These are phyloP conservation scores for Tricholaema leucomelas DNA, from an alignment of 2,113 vertebrate species.

Conservation along the genomic window DNA sequence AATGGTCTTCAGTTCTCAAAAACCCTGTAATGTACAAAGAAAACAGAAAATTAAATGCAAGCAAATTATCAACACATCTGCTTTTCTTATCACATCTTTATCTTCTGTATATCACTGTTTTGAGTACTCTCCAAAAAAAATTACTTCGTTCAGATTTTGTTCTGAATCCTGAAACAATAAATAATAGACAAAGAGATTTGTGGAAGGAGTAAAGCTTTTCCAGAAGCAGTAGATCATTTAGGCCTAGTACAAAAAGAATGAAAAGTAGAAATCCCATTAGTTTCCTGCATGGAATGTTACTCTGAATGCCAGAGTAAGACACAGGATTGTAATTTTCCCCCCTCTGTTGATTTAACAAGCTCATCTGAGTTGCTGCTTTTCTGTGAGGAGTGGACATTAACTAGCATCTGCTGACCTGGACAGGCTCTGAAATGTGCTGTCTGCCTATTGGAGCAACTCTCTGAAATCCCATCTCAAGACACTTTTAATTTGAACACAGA, in stretches of 20 bases:
- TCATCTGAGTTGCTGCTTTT: background rate
- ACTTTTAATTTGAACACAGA: background rate
- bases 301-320: background rate
- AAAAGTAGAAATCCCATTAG: background rate
- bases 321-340: background rate
- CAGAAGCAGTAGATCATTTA: background rate
- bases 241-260: background rate
- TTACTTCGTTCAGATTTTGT: background rate
- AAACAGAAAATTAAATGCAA: background rate
- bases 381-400: background rate
- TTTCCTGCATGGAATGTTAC: background rate
- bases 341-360: background rate
- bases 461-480: background rate
- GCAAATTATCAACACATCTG: background rate
- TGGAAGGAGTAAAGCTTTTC: background rate
- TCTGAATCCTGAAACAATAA: background rate
- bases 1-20: background rate
- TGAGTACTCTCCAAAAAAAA: background rate
- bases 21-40: background rate
- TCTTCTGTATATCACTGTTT: background rate
- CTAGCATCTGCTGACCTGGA: background rate
- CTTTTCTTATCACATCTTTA: background rate
- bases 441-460: background rate
- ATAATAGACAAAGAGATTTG: background rate
- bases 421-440: background rate